Evolutionary conservation across 1,140 invertebrate species (phyloP).

Genomic region (Zophobas atratus): DNA sequence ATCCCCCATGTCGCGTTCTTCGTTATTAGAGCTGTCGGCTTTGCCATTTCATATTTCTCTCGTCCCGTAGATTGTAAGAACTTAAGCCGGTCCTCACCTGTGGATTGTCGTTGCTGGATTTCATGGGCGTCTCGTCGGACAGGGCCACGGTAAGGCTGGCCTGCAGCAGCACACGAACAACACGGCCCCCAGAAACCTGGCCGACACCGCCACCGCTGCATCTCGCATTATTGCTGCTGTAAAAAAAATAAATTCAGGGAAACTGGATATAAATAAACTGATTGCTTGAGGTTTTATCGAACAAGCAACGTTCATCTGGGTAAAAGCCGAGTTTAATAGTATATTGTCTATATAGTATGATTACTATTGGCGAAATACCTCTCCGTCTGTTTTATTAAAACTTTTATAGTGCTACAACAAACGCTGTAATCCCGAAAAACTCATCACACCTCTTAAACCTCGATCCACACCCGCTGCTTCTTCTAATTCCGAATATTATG

Average conservation of each 20-base stretch:
- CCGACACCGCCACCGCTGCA: slow-evolving; percentile 20
- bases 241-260: slow-evolving; percentile 22
- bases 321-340: no score
- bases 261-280: no score
- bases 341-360: no score
- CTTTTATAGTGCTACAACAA: no score
- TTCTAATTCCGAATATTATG: no score
- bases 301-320: no score
- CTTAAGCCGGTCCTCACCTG: slow-evolving; percentile 41
- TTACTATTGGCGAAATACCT: no score
- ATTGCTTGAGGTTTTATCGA: no score
- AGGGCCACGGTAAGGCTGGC: slow-evolving; percentile 2
- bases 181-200: slow-evolving; percentile 2
- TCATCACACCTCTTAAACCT: no score
- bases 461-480: no score
- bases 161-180: slow-evolving; percentile 22
- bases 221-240: slow-evolving; percentile 47
- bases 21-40: slow-evolving; percentile 38
- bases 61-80: slow-evolving; percentile 13
- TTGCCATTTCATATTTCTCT: slow-evolving; percentile 40
- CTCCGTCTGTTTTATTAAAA: no score
- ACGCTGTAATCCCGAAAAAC: no score
- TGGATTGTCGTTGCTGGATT: slow-evolving; percentile 47
- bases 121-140: slow-evolving; percentile 42
- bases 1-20: slow-evolving; percentile 17